Evolutionary conservation across 2,797 vertebrate species (phyloP).

Genomic region (Platyrinchus mystaceus): DNA sequence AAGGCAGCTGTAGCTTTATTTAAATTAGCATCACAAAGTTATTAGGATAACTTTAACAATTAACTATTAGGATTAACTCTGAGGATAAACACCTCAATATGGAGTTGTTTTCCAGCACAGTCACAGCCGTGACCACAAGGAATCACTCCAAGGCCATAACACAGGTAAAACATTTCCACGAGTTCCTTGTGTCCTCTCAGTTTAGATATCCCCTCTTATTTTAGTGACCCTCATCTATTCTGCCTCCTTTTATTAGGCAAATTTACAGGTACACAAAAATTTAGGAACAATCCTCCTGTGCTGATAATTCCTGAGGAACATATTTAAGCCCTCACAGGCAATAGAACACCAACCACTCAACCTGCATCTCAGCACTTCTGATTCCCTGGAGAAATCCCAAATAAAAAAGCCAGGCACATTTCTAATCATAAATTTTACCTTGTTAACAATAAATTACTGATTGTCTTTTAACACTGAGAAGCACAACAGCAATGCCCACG

Average conservation of each 20-base stretch:
- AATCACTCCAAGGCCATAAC: background rate
- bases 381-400: background rate
- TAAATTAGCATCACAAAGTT: background rate
- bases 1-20: background rate
- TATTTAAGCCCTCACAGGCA: background rate
- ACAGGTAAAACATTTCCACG: background rate
- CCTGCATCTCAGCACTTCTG: background rate
- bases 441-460: background rate
- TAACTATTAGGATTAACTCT: background rate
- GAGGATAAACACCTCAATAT: background rate
- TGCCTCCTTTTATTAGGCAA: background rate
- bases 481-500: background rate
- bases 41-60: background rate
- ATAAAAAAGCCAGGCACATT: background rate
- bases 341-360: accelerated
- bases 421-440: background rate
- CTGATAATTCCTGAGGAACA: background rate
- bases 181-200: background rate
- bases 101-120: background rate
- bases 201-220: background rate
- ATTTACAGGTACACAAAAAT: background rate
- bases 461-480: background rate
- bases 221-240: background rate
- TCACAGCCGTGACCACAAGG: background rate
- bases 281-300: background rate